Base-by-base conservation (phyloP, 2,888 invertebrate species). In the Crematogaster levior region DNA sequence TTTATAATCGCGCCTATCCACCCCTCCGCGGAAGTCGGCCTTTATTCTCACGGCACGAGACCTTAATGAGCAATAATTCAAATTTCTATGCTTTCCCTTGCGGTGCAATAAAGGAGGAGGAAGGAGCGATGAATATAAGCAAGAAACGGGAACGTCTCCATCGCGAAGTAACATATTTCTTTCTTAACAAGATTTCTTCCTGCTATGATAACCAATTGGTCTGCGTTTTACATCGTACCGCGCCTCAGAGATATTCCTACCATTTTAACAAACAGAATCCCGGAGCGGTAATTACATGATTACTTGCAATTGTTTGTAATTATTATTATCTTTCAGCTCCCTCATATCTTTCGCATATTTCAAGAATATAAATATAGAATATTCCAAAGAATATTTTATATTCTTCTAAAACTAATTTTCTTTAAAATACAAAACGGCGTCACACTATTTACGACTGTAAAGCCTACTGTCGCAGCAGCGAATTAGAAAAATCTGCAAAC, bases 1-100 rank as follows among this genome's bases (percentile, higher is more conserved):
- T 92, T 93, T 93, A 92, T 92, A 92, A 92, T 92, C 88, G 91
- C 84, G 84, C 87, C 87, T 83, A 85, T 85, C 86, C 79, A 85
- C 86, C 81, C 68, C 24, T 34, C 46, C 34, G 46, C 81, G 88
- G 65, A 81, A 83, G 85, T 86, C 85, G 72, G 81, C 88, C 81
- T 90, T 90, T 90, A 91, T 91, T 89, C 86, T 68, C 84, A 53
- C 65, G 74, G 84, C 85, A 80, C 84, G 80, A 48, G 86, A 82
- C 85, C 87, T 88, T 90, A 90, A 91, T 86, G 89, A 89, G 90
- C 84, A 90, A 91, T 91, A 91, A 91, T 90, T 91, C 89, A 89
- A 87, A 87, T 91, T 87, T 89, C 88, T 86, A 85, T 84, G 83
- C 66, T 56, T 66, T 40, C 27, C 61, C 60, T 56, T 6, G 40